Evolutionary conservation across 2,888 invertebrate species (phyloP), one percentile per base, ranked within the genome.

Genomic region (Autographa pulchrina): DNA sequence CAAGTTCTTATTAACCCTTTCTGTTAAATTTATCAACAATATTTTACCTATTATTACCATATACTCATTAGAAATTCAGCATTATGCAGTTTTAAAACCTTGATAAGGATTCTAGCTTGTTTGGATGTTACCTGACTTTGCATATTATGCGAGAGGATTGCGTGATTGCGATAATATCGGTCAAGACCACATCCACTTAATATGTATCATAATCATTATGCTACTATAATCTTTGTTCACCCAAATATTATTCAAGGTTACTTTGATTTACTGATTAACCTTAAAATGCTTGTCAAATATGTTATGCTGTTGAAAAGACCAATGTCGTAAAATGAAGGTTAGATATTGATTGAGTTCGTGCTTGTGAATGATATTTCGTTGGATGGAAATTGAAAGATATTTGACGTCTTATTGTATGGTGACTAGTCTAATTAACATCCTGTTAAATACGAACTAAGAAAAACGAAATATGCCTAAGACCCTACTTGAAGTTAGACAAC

Each of bases 171-270:
- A 62, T 71, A 54, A 81, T 81, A 52, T 67, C 80, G 80, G 80
- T 81, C 80, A 80, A 80, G 80, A 80, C 14, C 80, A 31, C 64
- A 81, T 80, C 68, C 71, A 68, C 65, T 76, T 48, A 65, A 72
- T 63, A 81, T 77, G 63, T 72, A 73, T 70, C 64, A 48, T 80
- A 73, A 80, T 75, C 58, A 63, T 70, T 48, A 72, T 76, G 65
- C 59, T 69, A 62, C 62, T 81, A 54, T 81, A 81, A 80, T 80
- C 78, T 78, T 72, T 67, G 67, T 72, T 81, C 72, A 77, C 61
- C 68, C 68, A 68, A 75, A 74, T 76, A 43, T 72, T 70, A 32
- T 82, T 70, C 79, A 79, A 81, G 82, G 81, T 63, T 61, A 54
- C 62, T 18, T 68, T 38, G 66, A 79, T 78, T 73, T 62, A 75